Evolutionary conservation across 1,140 invertebrate species (phyloP), one percentile per base, ranked within the genome.

Genomic region (Arctopsyche grandis): DNA sequence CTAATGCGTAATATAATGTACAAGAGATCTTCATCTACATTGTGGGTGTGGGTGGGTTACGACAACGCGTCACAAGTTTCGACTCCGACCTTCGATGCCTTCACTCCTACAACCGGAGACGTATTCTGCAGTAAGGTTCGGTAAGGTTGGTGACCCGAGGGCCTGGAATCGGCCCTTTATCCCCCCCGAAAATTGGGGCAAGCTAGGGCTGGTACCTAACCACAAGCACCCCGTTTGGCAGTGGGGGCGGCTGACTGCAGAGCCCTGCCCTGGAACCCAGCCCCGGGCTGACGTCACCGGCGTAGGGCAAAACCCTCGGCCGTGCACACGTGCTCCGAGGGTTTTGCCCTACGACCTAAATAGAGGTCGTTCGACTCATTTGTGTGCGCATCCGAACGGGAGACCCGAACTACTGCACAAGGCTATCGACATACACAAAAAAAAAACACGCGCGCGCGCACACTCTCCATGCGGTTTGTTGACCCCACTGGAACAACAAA

Each of bases 321-420:
- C 24, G 1, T 21, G 12, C 66, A 75, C 78, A 79, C 78, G 78
- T 79, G 78, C 66, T 26, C 12, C 44, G 60, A 81, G 80, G 66
- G 69, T 79, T 79, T 82, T 79, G 81, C 78, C 81, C 81, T 79
- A 66, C 81, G 81, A 82, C 81, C 81, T 70, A 82, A 73, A 82
- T 82, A 79, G 21, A 75, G 78, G 77, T 82, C 81, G 66, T 82
- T 82, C 78, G 78, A 78, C 81, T 79, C 79, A 82, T 82, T 22
- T 81, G 80, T 81, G 77, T 70, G 80, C 78, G 78, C 71, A 77
- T 79, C 79, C 69, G 75, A 82, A 79, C 69, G 69, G 78, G 81
- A 78, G 78, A 78, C 77, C 22, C 56, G 26, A 60, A 29, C 19
- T 60, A 38, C 74, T 43, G 74, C 73, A 75, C 73, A 60, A 44